Percentiles rank a stretch among this genome's conserved stretches.
Evolutionary conservation across 30 jellyfish, hydroid and myxozoan genomes (phyloP).

Genomic region (Turritopsis dohrnii): DNA sequence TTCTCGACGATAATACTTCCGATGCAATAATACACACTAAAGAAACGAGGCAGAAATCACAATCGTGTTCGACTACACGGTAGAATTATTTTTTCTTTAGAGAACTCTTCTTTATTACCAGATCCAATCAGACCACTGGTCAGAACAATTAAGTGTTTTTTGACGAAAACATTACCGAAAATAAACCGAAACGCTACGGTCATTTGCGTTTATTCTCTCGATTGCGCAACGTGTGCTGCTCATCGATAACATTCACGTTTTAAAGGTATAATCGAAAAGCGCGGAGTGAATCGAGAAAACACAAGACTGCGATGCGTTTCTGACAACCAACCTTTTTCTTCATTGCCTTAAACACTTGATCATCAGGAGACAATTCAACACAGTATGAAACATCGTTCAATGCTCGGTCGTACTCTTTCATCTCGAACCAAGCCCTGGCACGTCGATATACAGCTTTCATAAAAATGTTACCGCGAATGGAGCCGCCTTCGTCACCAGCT

Average conservation of each 20-base stretch:
- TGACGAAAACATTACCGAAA: not conserved
- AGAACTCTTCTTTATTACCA: no score
- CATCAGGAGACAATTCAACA: slow-evolving; percentile 10
- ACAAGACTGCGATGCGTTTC: not conserved
- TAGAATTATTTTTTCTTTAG: no score
- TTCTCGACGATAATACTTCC: slow-evolving; percentile 28
- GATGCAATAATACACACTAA: slow-evolving; percentile 12
- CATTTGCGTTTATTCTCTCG: no score
- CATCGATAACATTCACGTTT: no score
- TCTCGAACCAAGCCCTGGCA: slow-evolving; percentile 33
- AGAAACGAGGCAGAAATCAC: not conserved
- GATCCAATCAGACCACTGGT: no score
- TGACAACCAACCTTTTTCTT: slow-evolving; percentile 4
- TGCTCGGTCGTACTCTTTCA: slow-evolving; percentile 23
- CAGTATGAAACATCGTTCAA: slow-evolving; percentile 19
- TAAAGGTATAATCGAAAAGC: no score
- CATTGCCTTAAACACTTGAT: slow-evolving; percentile 9
- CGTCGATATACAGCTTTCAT: slow-evolving; percentile 22
- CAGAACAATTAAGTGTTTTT: no score
- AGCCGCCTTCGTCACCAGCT: slow-evolving; percentile 29
- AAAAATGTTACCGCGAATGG: slow-evolving; percentile 7
- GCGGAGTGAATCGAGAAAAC: not conserved
- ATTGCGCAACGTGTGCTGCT: no score
- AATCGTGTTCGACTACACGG: no score
- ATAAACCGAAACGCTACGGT: no score